Evolutionary conservation across 2,797 vertebrate genomes (phyloP).

Genomic region (Ptychadena robeensis): DNA sequence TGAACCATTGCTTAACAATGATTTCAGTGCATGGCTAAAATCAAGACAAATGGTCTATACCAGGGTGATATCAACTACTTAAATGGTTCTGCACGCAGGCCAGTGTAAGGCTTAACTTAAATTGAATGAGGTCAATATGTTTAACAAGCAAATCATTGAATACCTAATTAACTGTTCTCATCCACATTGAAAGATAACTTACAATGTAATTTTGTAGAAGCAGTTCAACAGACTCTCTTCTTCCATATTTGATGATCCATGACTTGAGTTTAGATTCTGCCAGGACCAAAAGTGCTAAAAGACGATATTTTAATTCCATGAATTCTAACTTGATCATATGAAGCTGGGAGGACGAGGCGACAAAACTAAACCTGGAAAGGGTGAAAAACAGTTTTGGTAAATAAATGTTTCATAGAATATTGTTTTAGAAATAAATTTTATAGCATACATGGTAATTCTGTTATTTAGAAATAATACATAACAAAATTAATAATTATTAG

Average conservation of each 20-base stretch:
- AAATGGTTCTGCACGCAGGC: too few relatives aligned
- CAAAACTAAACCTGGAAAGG: slow-evolving; percentile 88
- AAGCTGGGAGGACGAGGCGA: slow-evolving; percentile 90
- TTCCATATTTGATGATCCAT: slow-evolving; percentile 98
- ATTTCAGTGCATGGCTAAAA: too few relatives aligned
- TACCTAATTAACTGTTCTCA: not conserved
- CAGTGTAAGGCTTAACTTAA: too few relatives aligned
- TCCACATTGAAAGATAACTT: slow-evolving; percentile 67
- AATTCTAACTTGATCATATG: slow-evolving; percentile 98
- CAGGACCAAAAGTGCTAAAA: slow-evolving; percentile 91
- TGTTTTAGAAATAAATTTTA: too few relatives aligned
- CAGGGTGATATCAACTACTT: too few relatives aligned
- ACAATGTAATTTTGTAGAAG: slow-evolving; percentile 93
- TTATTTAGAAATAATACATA: too few relatives aligned
- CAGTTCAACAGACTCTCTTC: slow-evolving; percentile 91
- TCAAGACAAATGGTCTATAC: too few relatives aligned
- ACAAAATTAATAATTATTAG: too few relatives aligned
- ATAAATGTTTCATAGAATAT: not conserved
- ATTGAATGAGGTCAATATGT: too few relatives aligned
- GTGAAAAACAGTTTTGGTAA: slow-evolving; percentile 60
- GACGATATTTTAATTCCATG: slow-evolving; percentile 95
- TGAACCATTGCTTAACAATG: too few relatives aligned
- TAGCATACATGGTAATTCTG: too few relatives aligned
- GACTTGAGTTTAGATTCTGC: slow-evolving; percentile 97
- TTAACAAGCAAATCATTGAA: too few relatives aligned